Conservation (phyloP, 1,140 invertebrate genomes). For the Papilio polyxenes region DNA sequence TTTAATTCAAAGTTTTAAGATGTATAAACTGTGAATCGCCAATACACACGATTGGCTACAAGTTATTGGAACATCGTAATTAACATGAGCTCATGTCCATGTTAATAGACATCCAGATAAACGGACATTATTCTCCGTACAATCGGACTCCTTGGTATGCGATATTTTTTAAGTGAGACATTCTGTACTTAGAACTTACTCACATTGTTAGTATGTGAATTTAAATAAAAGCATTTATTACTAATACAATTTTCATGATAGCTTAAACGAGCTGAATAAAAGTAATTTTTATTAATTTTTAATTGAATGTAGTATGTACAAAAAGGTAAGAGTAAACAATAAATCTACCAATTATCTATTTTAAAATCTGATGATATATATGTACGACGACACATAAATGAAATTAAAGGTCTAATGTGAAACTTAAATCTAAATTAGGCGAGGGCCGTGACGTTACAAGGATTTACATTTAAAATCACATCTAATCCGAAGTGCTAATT, state of each 20-base stretch:
- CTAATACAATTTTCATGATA: too few relatives aligned
- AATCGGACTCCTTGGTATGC: background rate
- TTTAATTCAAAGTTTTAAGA: background rate
- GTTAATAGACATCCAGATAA: background rate
- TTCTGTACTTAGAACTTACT: background rate
- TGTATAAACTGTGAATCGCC: background rate
- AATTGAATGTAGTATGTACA: too few relatives aligned
- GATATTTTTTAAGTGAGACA: background rate
- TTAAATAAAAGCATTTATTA: too few relatives aligned
- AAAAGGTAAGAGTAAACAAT: background rate
- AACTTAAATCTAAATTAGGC: slow-evolving; percentile 17
- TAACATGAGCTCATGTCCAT: background rate
- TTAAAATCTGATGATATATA: background rate
- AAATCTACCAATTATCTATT: background rate
- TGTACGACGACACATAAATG: background rate
- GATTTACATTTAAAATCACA: slow-evolving; percentile 39
- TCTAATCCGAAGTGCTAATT: slow-evolving; percentile 40
- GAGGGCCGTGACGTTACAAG: slow-evolving; percentile 30
- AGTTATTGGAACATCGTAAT: background rate
- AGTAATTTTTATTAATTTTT: too few relatives aligned
- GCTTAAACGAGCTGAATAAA: too few relatives aligned
- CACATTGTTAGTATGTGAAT: too few relatives aligned
- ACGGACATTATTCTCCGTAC: background rate
- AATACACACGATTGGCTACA: background rate
- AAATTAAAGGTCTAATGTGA: slow-evolving; percentile 19